Evolutionary conservation across 2,113 vertebrate species (phyloP).

Genomic region (Poeciliopsis occidentalis): DNA sequence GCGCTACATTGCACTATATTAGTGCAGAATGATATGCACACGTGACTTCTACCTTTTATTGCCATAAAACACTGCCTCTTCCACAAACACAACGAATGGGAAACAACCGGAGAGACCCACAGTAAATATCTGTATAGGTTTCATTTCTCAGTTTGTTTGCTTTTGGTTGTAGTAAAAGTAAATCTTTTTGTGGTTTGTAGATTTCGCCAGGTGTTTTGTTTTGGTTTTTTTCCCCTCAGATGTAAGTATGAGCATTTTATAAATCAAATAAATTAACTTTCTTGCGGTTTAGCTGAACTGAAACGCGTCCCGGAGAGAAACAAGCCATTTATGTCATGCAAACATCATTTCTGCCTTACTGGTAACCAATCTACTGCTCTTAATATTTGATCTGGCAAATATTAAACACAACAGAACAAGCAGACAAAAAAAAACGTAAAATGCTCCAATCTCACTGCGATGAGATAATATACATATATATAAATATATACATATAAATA

Average conservation of each 20-base stretch:
- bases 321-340: slow-evolving; percentile 50
- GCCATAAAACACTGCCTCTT: slow-evolving; percentile 92
- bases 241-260: slow-evolving; percentile 34
- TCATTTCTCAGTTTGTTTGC: slow-evolving; percentile 61
- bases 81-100: slow-evolving; percentile 69
- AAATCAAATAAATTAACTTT: background rate
- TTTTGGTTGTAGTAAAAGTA: slow-evolving; percentile 69
- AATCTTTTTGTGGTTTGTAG: slow-evolving; percentile 69
- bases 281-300: slow-evolving; percentile 2
- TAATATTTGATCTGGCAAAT: slow-evolving; percentile 47
- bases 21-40: slow-evolving; percentile 98
- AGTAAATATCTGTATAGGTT: slow-evolving; percentile 64
- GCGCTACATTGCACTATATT: slow-evolving; percentile 99
- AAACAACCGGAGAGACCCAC: slow-evolving; percentile 19
- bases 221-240: slow-evolving; percentile 74
- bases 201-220: slow-evolving; percentile 77
- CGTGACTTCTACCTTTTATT: slow-evolving; percentile 89
- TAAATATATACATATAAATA: slow-evolving; percentile 10
- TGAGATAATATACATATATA: slow-evolving; percentile 27
- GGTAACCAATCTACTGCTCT: slow-evolving; percentile 45
- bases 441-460: slow-evolving; percentile 30
- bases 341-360: slow-evolving; percentile 76
- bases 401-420: background rate
- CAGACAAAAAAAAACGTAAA: background rate
- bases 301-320: background rate